phyloP scores from a whole-genome alignment of 2,888 invertebrate genomes.

The Zeuzera pyrina region DNA sequence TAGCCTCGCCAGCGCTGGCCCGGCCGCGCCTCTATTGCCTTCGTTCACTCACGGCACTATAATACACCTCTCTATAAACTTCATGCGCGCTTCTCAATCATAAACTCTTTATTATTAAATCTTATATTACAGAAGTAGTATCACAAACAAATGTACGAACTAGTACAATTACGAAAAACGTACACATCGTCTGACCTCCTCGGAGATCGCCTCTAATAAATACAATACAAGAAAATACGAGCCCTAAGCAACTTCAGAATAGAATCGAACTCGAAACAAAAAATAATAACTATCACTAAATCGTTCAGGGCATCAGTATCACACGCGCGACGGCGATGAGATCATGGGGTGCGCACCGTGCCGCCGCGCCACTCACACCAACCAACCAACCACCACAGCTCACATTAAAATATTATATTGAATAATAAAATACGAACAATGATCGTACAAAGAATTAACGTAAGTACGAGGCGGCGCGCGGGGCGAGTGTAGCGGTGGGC shows the following conservation, averaged over 20 bases:
- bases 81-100: slow-evolving; percentile 58
- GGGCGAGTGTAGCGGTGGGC: slow-evolving; percentile 47
- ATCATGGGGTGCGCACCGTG: slow-evolving; percentile 51
- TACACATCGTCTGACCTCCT: slow-evolving; percentile 49
- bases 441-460: slow-evolving; percentile 44
- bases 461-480: slow-evolving; percentile 43
- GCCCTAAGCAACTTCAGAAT: slow-evolving; percentile 67
- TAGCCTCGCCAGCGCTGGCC: slow-evolving; percentile 19
- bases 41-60: slow-evolving; percentile 34
- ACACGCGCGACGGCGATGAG: slow-evolving; percentile 65
- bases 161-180: slow-evolving; percentile 68
- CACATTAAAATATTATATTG: slow-evolving; percentile 36
- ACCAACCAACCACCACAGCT: slow-evolving; percentile 25
- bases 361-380: slow-evolving; percentile 50
- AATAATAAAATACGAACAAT: slow-evolving; percentile 48
- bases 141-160: slow-evolving; percentile 74
- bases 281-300: slow-evolving; percentile 65
- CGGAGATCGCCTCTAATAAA: slow-evolving; percentile 63
- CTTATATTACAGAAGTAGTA: slow-evolving; percentile 74
- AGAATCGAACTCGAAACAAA: slow-evolving; percentile 69
- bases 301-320: slow-evolving; percentile 60
- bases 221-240: slow-evolving; percentile 62
- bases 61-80: slow-evolving; percentile 46
- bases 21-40: slow-evolving; percentile 36
- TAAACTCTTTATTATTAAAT: slow-evolving; percentile 61